Evolutionary conservation across 2,888 invertebrate genomes (phyloP), one percentile per base, ranked within the genome.

Genomic region (Mimas tiliae): DNA sequence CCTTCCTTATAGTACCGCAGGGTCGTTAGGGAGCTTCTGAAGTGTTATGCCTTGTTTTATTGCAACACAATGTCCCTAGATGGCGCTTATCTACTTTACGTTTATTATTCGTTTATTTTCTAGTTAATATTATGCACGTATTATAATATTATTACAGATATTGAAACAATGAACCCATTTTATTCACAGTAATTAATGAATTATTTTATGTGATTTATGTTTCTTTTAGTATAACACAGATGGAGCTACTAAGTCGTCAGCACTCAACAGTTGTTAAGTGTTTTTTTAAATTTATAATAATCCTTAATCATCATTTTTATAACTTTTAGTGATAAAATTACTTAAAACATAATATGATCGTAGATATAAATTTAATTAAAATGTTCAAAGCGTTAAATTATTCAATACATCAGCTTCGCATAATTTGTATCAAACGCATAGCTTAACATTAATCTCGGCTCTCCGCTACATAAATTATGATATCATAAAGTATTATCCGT

Each of bases 381-480:
- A 11, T 19, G 58, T 42, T 42, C 9, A 42, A 19, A 38, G 12
- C 12, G 38, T 58, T 58, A 55, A 58, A 38, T 42, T 58, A 58
- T 58, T 58, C 42, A 58, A 42, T 58, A 38, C 19, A 58, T 42
- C 19, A 19, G 42, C 55, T 34, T 19, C 38, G 38, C 58, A 42
- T 58, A 58, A 58, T 42, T 58, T 42, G 42, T 58, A 58, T 58
- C 58, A 19, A 55, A 55, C 65, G 63, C 45, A 42, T 27, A 27
- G 27, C 9, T 9, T 52, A 65, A 42, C 64, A 66, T 64, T 66
- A 69, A 73, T 69, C 65, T 71, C 72, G 71, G 67, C 72, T 71
- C 64, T 50, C 65, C 69, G 71, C 3, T 38, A 76, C 72, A 79
- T 81, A 84, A 84, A 80, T 79, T 80, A 76, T 73, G 74, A 81